These are phyloP conservation scores for Psittacula derbiana DNA, from an alignment of 2,797 vertebrate species.

Conservation along the genomic window DNA sequence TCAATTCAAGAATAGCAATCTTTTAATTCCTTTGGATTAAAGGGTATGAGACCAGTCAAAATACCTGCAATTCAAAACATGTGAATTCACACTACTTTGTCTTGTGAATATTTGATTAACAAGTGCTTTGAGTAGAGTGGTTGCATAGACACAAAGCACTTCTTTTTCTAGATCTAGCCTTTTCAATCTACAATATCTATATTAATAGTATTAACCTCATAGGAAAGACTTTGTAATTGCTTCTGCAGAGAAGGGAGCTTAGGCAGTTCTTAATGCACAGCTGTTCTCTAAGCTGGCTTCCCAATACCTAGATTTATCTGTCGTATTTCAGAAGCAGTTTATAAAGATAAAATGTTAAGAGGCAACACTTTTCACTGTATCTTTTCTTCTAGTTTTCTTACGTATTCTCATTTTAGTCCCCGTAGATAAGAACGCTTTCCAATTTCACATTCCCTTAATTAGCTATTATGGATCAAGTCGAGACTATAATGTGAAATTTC, in stretches of 20 bases:
- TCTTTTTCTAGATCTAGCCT: not conserved
- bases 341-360: not conserved
- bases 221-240: not conserved
- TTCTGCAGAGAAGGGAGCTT: not conserved
- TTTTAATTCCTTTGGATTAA: not conserved
- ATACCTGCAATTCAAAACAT: not conserved
- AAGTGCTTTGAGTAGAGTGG: not conserved
- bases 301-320: not conserved
- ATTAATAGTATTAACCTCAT: not conserved
- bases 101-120: not conserved
- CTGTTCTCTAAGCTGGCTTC: not conserved
- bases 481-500: not conserved
- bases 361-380: not conserved
- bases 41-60: not conserved
- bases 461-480: not conserved
- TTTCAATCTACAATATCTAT: not conserved
- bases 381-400: not conserved
- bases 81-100: not conserved
- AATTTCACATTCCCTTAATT: not conserved
- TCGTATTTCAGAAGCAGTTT: not conserved
- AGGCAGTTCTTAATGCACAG: not conserved
- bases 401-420: not conserved
- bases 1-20: not conserved
- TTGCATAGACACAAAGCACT: not conserved
- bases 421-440: not conserved